Evolutionary conservation across 2,113 vertebrate genomes (phyloP), one percentile per base, ranked within the genome.

Genomic region (Eulemur macaco): DNA sequence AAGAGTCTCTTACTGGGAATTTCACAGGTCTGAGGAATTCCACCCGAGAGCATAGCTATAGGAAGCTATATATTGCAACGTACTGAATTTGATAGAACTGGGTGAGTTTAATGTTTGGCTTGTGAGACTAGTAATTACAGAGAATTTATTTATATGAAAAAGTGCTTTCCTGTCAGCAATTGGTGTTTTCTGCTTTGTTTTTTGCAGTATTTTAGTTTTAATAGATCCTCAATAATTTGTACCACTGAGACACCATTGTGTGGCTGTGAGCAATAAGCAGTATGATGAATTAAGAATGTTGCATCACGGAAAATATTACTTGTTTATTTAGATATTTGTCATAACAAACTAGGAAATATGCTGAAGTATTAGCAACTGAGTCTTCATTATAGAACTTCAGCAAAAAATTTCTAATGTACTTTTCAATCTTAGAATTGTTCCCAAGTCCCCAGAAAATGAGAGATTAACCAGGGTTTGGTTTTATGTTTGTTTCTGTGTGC

Each of bases 401-500:
- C 73, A 94, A 39, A 39, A 95, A 86, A 96, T 91, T 86, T 76
- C 89, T 86, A 91, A 88, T 74, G 39, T 92, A 23, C 71, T 73
- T 96, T 63, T 64, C 80, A 45, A 6, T 95, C 93, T 95, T 66
- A 90, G 90, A 95, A 96, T 96, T 96, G 69, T 64, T 93, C 95
- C 89, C 83, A 85, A 81, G 86, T 80, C 97, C 86, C 69, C 8
- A 5, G 93, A 96, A 96, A 92, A 84, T 82, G 89, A 95, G 90
- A 97, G 92, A 85, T 97, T 90, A 92, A 63, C 68, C 80, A n/a
- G 78, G 83, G 47, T 71, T 96, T 84, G 58, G 87, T 92, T 96
- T 96, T 89, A 42, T 91, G 89, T 97, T 95, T 97, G 93, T 77
- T 96, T 93, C 96, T 93, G 58, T 85, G 94, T 85, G 73, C 95